Evolutionary conservation across 2,888 invertebrate genomes (phyloP).

Genomic region (Heliothis peltigera): DNA sequence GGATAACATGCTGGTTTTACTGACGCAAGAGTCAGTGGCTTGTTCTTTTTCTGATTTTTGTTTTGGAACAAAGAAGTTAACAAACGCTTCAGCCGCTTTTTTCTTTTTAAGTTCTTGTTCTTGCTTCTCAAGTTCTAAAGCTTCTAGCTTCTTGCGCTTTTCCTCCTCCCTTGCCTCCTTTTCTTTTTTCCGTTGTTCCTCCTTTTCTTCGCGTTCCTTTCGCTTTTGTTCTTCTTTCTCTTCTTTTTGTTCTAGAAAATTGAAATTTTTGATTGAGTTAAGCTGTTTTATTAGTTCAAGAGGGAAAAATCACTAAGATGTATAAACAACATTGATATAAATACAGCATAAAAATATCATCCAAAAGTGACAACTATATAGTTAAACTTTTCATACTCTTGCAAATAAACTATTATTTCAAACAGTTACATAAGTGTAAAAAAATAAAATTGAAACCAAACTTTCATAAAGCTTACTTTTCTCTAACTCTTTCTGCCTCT

Average conservation of each 20-base stretch:
- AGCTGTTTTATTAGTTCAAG: background rate
- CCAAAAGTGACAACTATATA: too few relatives aligned
- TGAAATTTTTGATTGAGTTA: background rate
- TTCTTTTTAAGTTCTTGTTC: conserved; percentile 94
- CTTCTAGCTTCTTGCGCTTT: conserved; percentile 91
- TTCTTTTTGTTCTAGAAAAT: conserved; percentile 79
- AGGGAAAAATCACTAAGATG: background rate
- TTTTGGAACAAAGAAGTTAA: conserved; percentile 94
- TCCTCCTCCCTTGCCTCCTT: conserved; percentile 90
- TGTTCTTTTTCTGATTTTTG: conserved; percentile 85
- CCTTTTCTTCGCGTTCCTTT: conserved; percentile 85
- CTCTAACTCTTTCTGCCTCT: conserved; percentile 88
- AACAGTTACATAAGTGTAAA: too few relatives aligned
- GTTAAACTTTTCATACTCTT: too few relatives aligned
- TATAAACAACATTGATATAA: too few relatives aligned
- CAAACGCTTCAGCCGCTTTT: conserved; percentile 94
- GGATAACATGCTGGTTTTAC: conserved; percentile 81
- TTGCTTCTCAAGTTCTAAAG: conserved; percentile 91
- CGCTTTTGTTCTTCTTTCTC: conserved; percentile 83
- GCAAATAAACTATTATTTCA: too few relatives aligned
- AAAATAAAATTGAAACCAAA: too few relatives aligned
- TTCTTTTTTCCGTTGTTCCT: conserved; percentile 86
- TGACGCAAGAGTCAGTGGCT: conserved; percentile 72
- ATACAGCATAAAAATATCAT: too few relatives aligned
- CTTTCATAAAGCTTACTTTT: conserved; percentile 80